Conservation (phyloP, 2,888 invertebrate species). For the Parnassius mnemosyne region DNA sequence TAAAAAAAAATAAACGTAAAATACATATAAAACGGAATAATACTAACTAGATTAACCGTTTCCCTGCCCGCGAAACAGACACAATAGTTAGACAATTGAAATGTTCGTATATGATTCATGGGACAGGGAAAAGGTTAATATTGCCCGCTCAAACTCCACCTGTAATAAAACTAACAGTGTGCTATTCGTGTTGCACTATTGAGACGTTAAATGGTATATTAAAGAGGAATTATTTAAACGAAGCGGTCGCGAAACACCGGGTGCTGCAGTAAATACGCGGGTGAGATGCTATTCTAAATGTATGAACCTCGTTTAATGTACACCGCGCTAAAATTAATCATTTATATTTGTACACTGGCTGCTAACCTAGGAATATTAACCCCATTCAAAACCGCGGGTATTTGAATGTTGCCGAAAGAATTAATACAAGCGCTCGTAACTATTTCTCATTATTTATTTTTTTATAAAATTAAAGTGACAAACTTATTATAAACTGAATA, state of each 20-base stretch:
- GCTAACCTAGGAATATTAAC: slow-evolving; percentile 19
- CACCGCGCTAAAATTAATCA: slow-evolving; percentile 21
- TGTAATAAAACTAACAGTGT: background rate
- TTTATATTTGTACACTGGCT: slow-evolving; percentile 16
- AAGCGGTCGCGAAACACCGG: slow-evolving; percentile 8
- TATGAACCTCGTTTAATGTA: slow-evolving; percentile 24
- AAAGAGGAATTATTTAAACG: slow-evolving; percentile 15
- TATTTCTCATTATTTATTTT: no score
- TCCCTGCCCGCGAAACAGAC: no score
- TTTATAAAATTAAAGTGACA: no score
- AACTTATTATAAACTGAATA: no score
- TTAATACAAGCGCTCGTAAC: no score
- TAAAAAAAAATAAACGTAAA: no score
- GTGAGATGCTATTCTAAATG: slow-evolving; percentile 15
- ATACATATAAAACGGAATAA: no score
- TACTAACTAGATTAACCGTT: no score
- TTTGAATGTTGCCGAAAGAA: background rate
- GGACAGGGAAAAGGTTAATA: no score
- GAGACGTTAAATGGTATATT: slow-evolving; percentile 5
- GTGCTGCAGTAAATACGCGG: slow-evolving; percentile 16
- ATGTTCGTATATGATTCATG: no score
- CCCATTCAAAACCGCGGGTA: background rate
- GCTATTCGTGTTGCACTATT: background rate
- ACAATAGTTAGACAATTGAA: no score
- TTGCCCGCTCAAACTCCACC: no score